Conservation (phyloP, 2,113 vertebrate genomes). For the Corythaixoides concolor region DNA sequence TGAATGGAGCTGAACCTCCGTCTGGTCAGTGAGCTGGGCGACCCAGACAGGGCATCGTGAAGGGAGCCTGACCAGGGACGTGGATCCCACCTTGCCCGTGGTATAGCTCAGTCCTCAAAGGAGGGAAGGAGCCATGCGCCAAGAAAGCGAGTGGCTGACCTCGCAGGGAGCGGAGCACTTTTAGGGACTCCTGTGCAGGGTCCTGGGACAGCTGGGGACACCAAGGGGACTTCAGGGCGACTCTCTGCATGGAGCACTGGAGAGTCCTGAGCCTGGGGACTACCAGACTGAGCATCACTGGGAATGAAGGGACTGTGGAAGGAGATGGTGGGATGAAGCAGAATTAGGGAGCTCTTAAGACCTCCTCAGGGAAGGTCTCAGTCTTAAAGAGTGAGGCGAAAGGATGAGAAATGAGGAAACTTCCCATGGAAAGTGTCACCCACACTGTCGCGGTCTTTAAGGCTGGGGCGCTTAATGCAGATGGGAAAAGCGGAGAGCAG, state of each 20-base stretch:
- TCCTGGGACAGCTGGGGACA: background rate
- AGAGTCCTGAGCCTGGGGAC: background rate
- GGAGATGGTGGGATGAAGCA: background rate
- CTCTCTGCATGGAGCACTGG: background rate
- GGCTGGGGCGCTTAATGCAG: background rate
- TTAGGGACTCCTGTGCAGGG: background rate
- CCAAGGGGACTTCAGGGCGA: background rate
- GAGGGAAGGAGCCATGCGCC: background rate
- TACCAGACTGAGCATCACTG: background rate
- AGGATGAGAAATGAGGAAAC: background rate
- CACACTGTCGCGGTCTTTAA: background rate
- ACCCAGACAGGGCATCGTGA: background rate
- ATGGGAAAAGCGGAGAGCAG: background rate
- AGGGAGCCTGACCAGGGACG: background rate
- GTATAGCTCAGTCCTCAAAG: background rate
- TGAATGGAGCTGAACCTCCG: background rate
- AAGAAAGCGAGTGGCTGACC: background rate
- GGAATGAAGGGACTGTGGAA: background rate
- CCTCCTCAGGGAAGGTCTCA: background rate
- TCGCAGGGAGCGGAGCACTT: background rate
- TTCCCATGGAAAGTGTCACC: background rate
- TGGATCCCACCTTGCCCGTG: background rate
- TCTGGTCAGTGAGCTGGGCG: accelerated
- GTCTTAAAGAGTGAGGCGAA: background rate
- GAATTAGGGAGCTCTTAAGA: background rate